Evolutionary conservation across 2,113 vertebrate genomes (phyloP).

Genomic region (Xiphorhynchus elegans): DNA sequence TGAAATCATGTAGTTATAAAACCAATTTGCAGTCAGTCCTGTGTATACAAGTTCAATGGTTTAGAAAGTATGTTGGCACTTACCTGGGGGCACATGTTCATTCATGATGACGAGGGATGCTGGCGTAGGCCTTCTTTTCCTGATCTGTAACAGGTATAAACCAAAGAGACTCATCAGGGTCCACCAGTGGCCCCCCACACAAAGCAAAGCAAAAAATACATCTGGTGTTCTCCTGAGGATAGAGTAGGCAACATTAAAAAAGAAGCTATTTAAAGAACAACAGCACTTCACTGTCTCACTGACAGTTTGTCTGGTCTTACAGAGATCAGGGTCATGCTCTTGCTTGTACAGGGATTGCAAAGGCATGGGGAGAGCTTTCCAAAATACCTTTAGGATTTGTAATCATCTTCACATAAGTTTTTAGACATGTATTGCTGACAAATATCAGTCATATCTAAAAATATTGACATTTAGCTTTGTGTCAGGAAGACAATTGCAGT

Average conservation of each 20-base stretch:
- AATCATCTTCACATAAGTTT: background rate
- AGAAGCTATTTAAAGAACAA: background rate
- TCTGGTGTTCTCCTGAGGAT: background rate
- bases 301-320: background rate
- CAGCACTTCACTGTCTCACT: background rate
- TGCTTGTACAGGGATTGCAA: background rate
- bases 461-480: background rate
- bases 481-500: background rate
- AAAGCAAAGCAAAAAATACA: background rate
- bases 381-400: background rate
- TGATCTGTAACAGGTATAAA: constrained; percentile 81
- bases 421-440: background rate
- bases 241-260: background rate
- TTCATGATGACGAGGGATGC: constrained; percentile 93
- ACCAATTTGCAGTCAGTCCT: background rate
- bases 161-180: background rate
- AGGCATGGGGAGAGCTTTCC: background rate
- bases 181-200: background rate
- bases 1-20: background rate
- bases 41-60: background rate
- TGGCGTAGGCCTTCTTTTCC: constrained; percentile 91
- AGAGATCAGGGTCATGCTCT: background rate
- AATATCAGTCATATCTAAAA: background rate
- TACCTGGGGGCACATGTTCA: constrained; percentile 84
- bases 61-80: background rate